Conservation (phyloP, 2,888 invertebrate genomes). For the Clivina fossor region DNA sequence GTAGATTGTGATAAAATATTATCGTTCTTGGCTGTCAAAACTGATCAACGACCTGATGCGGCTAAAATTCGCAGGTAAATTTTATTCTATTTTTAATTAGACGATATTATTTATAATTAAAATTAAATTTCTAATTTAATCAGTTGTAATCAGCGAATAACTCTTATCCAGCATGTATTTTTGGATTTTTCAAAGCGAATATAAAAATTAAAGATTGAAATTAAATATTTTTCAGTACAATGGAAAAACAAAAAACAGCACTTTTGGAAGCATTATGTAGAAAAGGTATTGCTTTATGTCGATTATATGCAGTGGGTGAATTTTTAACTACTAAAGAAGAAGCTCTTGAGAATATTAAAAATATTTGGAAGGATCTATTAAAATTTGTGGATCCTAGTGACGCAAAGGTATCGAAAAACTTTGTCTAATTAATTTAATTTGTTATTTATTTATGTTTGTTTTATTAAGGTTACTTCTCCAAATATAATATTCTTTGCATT, state of each 20-base stretch:
- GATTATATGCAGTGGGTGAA: slow-evolving; percentile 56
- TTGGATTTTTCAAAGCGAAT: slow-evolving; percentile 1
- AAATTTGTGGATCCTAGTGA: slow-evolving; percentile 82
- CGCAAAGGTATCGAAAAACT: slow-evolving; percentile 62
- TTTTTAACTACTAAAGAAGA: slow-evolving; percentile 57
- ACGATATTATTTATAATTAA: slow-evolving; percentile 9
- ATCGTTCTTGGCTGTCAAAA: slow-evolving; percentile 81
- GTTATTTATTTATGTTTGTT: slow-evolving; percentile 13
- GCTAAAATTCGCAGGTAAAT: slow-evolving; percentile 78
- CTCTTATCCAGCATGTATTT: not conserved
- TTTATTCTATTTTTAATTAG: not conserved
- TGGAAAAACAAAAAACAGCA: slow-evolving; percentile 81
- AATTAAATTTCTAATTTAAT: too few species aligned
- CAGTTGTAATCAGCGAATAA: too few species aligned
- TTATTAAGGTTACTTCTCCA: slow-evolving; percentile 40
- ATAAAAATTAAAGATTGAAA: not conserved
- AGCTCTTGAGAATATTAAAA: slow-evolving; percentile 54
- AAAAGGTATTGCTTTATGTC: slow-evolving; percentile 72
- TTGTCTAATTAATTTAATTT: slow-evolving; percentile 10
- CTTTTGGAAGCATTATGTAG: slow-evolving; percentile 79
- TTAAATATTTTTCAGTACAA: slow-evolving; percentile 58
- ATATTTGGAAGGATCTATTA: slow-evolving; percentile 67
- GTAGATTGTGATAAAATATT: slow-evolving; percentile 79
- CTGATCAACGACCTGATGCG: slow-evolving; percentile 80
- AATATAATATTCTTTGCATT: slow-evolving; percentile 71